These are phyloP conservation scores for Poecilobothrus nobilitatus DNA, from an alignment of 2,888 invertebrate species.

Conservation along the genomic window DNA sequence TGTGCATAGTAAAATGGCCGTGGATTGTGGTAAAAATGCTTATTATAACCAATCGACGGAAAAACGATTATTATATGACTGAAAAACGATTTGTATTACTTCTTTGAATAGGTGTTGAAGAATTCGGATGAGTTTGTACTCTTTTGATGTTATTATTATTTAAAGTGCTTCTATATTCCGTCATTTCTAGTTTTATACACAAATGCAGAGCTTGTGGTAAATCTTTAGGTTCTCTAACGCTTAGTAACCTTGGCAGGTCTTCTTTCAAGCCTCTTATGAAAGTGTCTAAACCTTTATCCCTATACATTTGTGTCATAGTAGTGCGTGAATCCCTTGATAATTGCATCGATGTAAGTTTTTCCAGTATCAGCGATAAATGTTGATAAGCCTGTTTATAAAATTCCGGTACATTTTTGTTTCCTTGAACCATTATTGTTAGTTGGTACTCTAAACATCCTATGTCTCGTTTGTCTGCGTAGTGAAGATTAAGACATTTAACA, in stretches of 20 bases:
- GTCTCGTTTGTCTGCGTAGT: constrained; percentile 16
- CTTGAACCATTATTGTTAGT: constrained; percentile 12
- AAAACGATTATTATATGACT: too few species aligned
- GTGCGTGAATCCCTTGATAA: constrained; percentile 8
- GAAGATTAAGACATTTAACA: constrained; percentile 12
- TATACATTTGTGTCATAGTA: constrained; percentile 9
- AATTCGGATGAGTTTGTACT: too few species aligned
- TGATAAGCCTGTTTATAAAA: constrained; percentile 14
- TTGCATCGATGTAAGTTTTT: constrained; percentile 11
- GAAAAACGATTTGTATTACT: too few species aligned
- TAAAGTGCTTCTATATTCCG: not conserved
- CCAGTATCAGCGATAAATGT: too few species aligned
- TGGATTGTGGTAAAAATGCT: too few species aligned
- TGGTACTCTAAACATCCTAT: constrained; percentile 15
- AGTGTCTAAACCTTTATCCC: constrained; percentile 16
- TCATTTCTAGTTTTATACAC: constrained; percentile 7
- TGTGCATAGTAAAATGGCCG: too few species aligned
- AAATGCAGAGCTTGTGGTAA: constrained; percentile 12
- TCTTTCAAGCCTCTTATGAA: constrained; percentile 17
- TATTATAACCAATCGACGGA: too few species aligned
- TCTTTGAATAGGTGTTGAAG: too few species aligned
- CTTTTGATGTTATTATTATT: too few species aligned
- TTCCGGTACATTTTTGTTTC: not conserved
- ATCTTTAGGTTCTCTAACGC: constrained; percentile 13
- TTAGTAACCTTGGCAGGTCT: constrained; percentile 14